phyloP scores from a whole-genome alignment of 2,888 invertebrate species.

The Conomelus anceps region DNA sequence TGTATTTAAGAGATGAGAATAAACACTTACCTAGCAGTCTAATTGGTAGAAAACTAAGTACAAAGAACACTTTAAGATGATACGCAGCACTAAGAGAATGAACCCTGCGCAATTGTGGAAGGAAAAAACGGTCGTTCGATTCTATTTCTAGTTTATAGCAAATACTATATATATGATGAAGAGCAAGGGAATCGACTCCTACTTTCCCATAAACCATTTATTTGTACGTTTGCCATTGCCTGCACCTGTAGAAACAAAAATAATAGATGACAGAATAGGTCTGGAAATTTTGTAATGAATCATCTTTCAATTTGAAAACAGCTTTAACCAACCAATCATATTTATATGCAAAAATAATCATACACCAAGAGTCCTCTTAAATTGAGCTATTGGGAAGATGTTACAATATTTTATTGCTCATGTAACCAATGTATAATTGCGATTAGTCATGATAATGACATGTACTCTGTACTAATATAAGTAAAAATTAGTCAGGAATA shows the following conservation, averaged over 20 bases:
- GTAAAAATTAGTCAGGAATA: too few species aligned
- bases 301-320: too few species aligned
- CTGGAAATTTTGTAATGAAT: not conserved
- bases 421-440: too few species aligned
- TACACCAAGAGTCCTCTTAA: too few species aligned
- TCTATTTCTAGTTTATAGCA: not conserved
- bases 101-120: not conserved
- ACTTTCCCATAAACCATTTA: not conserved
- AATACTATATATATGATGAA: not conserved
- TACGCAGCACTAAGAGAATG: not conserved
- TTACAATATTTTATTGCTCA: too few species aligned
- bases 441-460: too few species aligned
- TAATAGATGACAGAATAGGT: not conserved
- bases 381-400: too few species aligned
- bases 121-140: not conserved
- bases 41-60: not conserved
- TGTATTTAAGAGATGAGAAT: not conserved
- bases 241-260: not conserved
- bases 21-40: not conserved
- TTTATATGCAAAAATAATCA: too few species aligned
- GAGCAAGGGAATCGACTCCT: not conserved
- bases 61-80: not conserved
- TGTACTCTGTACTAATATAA: too few species aligned
- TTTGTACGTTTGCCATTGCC: not conserved
- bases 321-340: too few species aligned